Evolutionary conservation across 2,113 vertebrate species (phyloP).

Genomic region (Sterrhoptilus dennistouni): DNA sequence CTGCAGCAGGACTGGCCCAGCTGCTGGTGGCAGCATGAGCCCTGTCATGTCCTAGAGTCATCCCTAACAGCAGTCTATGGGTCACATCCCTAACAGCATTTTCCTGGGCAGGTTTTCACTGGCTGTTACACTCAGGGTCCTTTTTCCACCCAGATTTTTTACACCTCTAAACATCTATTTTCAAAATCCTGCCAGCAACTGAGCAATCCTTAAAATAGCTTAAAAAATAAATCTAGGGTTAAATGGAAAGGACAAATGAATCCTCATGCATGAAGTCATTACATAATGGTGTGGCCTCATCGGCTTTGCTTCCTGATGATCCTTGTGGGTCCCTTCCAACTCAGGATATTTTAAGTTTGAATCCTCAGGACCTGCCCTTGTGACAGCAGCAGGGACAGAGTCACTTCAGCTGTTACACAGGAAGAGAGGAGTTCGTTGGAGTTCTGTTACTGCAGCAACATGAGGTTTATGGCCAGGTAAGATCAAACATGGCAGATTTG

Average conservation of each 20-base stretch:
- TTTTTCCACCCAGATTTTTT: background rate
- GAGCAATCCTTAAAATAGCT: background rate
- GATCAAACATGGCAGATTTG: background rate
- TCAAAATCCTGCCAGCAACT: fast-evolving
- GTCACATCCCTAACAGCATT: background rate
- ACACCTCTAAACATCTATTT: background rate
- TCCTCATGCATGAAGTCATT: background rate
- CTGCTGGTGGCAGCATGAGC: background rate
- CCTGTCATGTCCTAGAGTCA: background rate
- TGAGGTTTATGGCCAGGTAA: background rate
- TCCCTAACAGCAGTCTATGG: background rate
- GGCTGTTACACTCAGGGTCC: background rate
- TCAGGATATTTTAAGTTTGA: background rate
- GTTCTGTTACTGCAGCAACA: background rate
- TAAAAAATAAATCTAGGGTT: background rate
- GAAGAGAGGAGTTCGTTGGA: background rate
- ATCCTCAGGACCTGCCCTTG: background rate
- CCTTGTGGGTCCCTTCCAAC: background rate
- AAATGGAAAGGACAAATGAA: background rate
- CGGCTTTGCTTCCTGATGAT: background rate
- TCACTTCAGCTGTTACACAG: background rate
- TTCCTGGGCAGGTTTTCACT: background rate
- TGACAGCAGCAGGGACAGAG: background rate
- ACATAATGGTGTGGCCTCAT: background rate
- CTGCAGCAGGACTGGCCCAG: background rate